These are phyloP conservation scores for Noturus placidus DNA, from an alignment of 2,113 vertebrate species.

Conservation along the genomic window DNA sequence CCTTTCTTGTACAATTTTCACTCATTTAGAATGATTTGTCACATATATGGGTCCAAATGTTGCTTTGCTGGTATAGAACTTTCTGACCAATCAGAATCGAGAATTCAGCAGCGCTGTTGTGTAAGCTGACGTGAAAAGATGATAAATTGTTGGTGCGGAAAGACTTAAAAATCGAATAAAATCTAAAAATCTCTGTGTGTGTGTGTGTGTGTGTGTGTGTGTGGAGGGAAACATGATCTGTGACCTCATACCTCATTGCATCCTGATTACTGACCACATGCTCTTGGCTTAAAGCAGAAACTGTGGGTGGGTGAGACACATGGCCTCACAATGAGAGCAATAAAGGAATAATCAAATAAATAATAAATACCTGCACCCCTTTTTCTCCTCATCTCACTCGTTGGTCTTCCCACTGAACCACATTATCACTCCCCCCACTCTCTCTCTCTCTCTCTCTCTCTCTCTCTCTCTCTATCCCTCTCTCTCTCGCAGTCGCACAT, in stretches of 20 bases:
- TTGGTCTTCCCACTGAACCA: constrained; percentile 27
- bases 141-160: neutral
- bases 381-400: constrained; percentile 20
- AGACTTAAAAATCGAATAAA: too few relatives aligned
- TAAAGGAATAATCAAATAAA: constrained; percentile 62
- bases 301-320: constrained; percentile 16
- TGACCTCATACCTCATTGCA: constrained; percentile 55
- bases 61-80: neutral
- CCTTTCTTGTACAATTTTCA: too few relatives aligned
- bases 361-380: constrained; percentile 60
- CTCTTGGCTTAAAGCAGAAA: constrained; percentile 41
- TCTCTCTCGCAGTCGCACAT: constrained; percentile 55
- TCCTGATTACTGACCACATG: constrained; percentile 54
- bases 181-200: neutral
- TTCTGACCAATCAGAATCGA: constrained; percentile 2
- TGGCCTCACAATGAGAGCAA: constrained; percentile 33
- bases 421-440: constrained; percentile 21
- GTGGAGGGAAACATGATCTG: constrained; percentile 25
- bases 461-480: constrained; percentile 53
- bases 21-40: too few relatives aligned
- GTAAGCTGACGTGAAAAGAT: neutral
- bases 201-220: neutral
- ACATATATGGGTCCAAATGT: too few relatives aligned
- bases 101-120: neutral
- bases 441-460: neutral